Percentiles rank a stretch among this genome's conserved stretches.
These are phyloP conservation scores for Drosophila cracens DNA, from an alignment of 2,888 invertebrate genomes.

Conservation along the genomic window DNA sequence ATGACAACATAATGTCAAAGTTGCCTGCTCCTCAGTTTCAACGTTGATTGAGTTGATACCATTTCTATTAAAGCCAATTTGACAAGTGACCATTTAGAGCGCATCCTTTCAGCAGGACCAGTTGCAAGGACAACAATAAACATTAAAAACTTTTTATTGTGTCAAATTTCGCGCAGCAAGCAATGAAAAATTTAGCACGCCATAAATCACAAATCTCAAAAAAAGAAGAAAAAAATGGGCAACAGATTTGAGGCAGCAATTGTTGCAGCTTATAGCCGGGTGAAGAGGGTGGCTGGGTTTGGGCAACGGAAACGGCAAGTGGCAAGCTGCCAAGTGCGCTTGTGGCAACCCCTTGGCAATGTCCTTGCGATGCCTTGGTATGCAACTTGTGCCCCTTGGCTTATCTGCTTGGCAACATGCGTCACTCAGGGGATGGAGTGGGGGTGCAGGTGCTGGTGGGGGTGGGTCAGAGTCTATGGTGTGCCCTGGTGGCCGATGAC, in stretches of 20 bases:
- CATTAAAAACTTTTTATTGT: constrained; percentile 69
- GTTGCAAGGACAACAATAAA: constrained; percentile 26
- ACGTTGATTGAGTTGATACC: constrained; percentile 72
- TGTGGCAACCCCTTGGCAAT: constrained; percentile 62
- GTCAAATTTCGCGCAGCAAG: constrained; percentile 64
- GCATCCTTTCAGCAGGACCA: constrained; percentile 2
- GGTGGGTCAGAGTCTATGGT: neutral
- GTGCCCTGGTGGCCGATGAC: constrained; percentile 54
- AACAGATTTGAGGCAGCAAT: constrained; percentile 56
- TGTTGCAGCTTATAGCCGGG: constrained; percentile 59
- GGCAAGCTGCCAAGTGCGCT: constrained; percentile 37
- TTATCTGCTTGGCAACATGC: constrained; percentile 72
- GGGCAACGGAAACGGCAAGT: constrained; percentile 20
- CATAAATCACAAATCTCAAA: constrained; percentile 76
- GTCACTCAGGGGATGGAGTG: constrained; percentile 16
- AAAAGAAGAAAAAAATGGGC: constrained; percentile 8
- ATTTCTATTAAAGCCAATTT: constrained; percentile 75
- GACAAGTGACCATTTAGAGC: constrained; percentile 9
- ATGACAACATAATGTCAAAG: constrained; percentile 3
- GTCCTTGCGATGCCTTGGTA: constrained; percentile 77
- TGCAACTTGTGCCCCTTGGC: constrained; percentile 59
- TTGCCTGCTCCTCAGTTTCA: neutral
- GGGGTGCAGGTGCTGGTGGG: constrained; percentile 11
- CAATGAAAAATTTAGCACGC: constrained; percentile 79
- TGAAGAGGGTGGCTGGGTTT: neutral